Base-by-base conservation (phyloP, 35 echinoderm and acorn worm genomes). In the Apostichopus japonicus region DNA sequence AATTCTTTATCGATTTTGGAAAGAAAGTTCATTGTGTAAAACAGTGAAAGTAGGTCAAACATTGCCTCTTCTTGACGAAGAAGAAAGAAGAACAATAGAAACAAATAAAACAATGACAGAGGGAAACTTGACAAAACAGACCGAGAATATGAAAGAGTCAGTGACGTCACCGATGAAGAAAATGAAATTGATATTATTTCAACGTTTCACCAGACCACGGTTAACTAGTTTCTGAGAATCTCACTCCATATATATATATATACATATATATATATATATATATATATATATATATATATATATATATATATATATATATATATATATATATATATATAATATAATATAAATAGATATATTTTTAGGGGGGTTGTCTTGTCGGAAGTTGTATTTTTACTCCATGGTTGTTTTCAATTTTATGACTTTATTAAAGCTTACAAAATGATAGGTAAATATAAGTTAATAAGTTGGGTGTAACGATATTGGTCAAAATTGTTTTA, bases 1-100 rank as follows among this genome's bases (percentile, higher is more conserved):
- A 62, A 92, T 92, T 65, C 86, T 94, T 53, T 96, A 92, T 80
- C 88, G 95, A 8, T 83, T 87, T 56, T 96, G 95, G 95, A 86
- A 77, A 58, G 54, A 83, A 54, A 14, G 19, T 67, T 67, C 63
- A 19, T 67, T 11, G 63, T 44, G 33, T 44, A 67, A 67, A 67
- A 67, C 3, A 11, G 63, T 19, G 63, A 67, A 67, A 67, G 11
- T 67, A 11, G 63, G 19, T 11, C 11, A 19, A 19, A 67, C 63
- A 9, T 15, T 67, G 4, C 19, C 63, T 19, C 19, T 19, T 4
- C 11, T 4, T 15, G 63, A 10, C 6, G 63, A 67, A 67, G 63
- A 19, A 19, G 63, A 67, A 11, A 19, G 14, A 15, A 19, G 4
- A 19, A 19, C 11, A 11, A 67, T 67, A 67, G 11, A 15, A 11